phyloP scores from a whole-genome alignment of 2,113 vertebrate species.

The Melanocharis versteri region DNA sequence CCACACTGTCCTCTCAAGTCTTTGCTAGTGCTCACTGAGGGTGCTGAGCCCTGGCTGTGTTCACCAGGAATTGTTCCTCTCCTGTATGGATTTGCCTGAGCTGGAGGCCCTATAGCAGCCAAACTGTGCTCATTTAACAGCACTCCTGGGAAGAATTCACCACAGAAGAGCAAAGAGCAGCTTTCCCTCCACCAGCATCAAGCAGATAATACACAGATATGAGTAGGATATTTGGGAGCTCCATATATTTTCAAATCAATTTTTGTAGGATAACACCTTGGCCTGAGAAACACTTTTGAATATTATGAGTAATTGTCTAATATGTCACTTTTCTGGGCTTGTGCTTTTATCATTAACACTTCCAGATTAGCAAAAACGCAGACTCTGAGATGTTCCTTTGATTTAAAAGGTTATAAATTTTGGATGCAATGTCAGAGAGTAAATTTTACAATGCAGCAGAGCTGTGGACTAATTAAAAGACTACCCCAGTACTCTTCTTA shows the following conservation, averaged over 20 bases:
- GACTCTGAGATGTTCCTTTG: conserved; percentile 8
- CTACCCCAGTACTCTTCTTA: neutral
- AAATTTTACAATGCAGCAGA: conserved; percentile 11
- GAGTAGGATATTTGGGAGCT: neutral
- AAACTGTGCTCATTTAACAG: neutral
- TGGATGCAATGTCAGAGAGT: conserved; percentile 25
- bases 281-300: neutral
- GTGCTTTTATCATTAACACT: conserved; percentile 38
- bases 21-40: neutral
- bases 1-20: neutral
- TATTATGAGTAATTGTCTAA: neutral
- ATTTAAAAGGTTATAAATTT: conserved; percentile 54
- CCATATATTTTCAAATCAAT: neutral
- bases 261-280: neutral
- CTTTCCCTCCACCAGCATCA: neutral
- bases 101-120: neutral
- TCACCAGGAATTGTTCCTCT: neutral
- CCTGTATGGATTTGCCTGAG: neutral
- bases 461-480: conserved; percentile 52
- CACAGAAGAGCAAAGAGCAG: neutral
- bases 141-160: neutral
- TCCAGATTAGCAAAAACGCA: neutral
- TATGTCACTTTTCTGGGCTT: neutral
- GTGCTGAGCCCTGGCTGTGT: neutral
- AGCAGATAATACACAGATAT: neutral